Evolutionary conservation across 2,888 invertebrate species (phyloP), one percentile per base, ranked within the genome.

Genomic region (Argyra leucocephala): DNA sequence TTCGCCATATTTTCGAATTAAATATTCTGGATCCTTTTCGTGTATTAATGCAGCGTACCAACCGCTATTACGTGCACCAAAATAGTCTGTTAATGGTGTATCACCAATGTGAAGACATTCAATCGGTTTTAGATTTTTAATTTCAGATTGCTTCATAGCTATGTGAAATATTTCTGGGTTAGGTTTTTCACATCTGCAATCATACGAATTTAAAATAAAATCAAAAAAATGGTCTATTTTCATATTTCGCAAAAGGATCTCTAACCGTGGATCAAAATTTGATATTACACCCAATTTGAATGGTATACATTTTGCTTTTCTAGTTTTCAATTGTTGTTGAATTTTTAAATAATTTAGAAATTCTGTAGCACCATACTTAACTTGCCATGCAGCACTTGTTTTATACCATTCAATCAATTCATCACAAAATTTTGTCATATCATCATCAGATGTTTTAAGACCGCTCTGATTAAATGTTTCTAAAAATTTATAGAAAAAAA

Each of bases 41-140:
- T 81, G 79, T 58, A 80, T 81, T 72, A 70, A 85, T 69, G 72
- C 84, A 0, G 90, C 86, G 75, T 89, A 84, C 93, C 94, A 93
- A 1, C 91, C 89, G 3, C 87, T 86, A 23, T 81, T 81, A 70
- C 76, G 83, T 0, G 95, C 93, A 2, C 90, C 95, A 23, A 84
- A 70, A 76, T 90, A 95, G 78, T 96, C 96, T 48, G 87, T 83
- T 36, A 83, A 78, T 2, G 87, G 75, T 69, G 87, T 86, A 79
- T 96, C 91, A 1, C 96, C 95, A 63, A 96, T 83, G 75, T 96
- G 96, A 3, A 93, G 76, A 64, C 90, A 88, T 72, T 91, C 85
- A 1, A 81, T 74, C 0, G 89, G 83, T 64, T 79, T 74, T 0
- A 86, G 71, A 59, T 76, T 68, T 4, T 73, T 65, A 23, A 82